Base-by-base conservation (phyloP, 2,797 vertebrate species). In the Chelon labrosus region DNA sequence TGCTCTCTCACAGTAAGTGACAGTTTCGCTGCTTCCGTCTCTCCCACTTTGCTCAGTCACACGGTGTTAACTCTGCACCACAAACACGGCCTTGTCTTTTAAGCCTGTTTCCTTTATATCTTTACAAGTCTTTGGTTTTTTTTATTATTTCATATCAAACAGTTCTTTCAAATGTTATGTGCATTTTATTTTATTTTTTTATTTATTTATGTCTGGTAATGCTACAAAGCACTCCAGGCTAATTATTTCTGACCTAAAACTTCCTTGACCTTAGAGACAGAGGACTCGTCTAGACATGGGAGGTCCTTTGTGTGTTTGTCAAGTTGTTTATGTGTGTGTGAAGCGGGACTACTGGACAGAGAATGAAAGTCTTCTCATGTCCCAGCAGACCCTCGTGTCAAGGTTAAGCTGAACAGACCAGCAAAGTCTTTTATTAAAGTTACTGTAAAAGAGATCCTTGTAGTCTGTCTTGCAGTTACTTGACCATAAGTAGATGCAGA, bases 371-470 rank as follows among this genome's bases (percentile, higher is more conserved):
- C 61, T 77, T 77, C 73, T 68, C 47, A 41, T 57, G 74, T 76
- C 49, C 37, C 49, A 46, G 27, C 0, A 62, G 79, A 76, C 70
- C 60, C 56, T 68, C 16, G 27, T 64, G 75, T 84, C 74, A 79
- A 61, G 25, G 47, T 68, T 73, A 73, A 10, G 77, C 71, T 70
- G 60, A 75, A 22, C 80, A 85, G 87, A 74, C 5, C 53, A 58
- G 50, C 39, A 63, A 38, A 68, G 52, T 2, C 47, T 54, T 51
- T 84, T 60, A 66, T 11, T 10, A 58, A 73, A 62, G 27, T 53
- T 10, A 25, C 14, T 22, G 39, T 31, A 41, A 59, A 52, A 75
- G 7, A 67, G 41, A 67, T 44, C n/a, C 55, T 9, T 47, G 39
- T 42, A 2, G 42, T 65, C n/a, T 60, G 41, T 42, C 4, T 69